Base-by-base conservation (phyloP, 64 coral and sea anemone species). In the Montipora cactus region DNA sequence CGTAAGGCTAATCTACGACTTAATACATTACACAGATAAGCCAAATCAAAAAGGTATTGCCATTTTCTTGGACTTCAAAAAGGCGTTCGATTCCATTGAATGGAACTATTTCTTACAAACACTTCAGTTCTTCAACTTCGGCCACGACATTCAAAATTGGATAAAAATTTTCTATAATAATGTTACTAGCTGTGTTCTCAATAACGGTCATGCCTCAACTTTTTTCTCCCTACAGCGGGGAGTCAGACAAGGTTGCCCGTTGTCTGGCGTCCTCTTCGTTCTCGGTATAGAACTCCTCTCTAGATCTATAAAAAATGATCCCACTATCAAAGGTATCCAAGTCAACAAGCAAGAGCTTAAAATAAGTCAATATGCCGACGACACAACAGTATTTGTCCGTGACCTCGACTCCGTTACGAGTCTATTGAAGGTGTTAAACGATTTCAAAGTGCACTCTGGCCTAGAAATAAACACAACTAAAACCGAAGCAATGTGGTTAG, bases 51-150 rank as follows among this genome's bases (percentile, higher is more conserved):
- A 25, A 25, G 25, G 25, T 25, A 0, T 25, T 25, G 25, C 25
- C 25, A 22, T 75, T 75, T 75, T 75, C 72, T 23, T 75, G n/a
- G 92, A 93, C 59, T 93, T 93, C 79, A 52, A 93, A 23, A n/a
- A n/a, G n/a, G n/a, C n/a, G n/a, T n/a, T n/a, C n/a, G n/a, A n/a
- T n/a, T n/a, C 23, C 23, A 23, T 23, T 23, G 23, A 23, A 23
- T 23, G 23, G 23, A 23, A 23, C 23, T 23, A 80, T 81, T 2
- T 93, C 49, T 78, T 70, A 93, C 62, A 58, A 48, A 28, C 1
- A 28, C 28, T 28, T 28, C 28, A 28, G 28, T 28, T 28, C 28
- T 28, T 28, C 28, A 28, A 28, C 28, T 28, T 28, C 28, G 28
- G 28, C 28, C 28, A 28, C 28, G 28, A 28, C 28, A 28, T 28